phyloP scores from a whole-genome alignment of 2,888 invertebrate species.

The Heliconius cydno region DNA sequence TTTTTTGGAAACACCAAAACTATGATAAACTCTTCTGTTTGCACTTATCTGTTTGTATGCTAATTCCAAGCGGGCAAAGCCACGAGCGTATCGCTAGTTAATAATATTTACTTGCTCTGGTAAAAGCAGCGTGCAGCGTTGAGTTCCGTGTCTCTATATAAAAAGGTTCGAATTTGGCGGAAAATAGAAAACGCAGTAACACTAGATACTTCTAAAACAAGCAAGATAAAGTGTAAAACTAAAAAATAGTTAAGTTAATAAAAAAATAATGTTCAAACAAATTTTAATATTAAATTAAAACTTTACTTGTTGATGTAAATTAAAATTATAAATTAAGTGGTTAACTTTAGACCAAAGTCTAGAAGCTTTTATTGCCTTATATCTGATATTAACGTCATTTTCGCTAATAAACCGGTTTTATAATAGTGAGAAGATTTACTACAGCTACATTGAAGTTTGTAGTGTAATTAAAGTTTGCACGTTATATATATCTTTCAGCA shows the following conservation, averaged over 20 bases:
- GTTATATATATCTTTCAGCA: neutral
- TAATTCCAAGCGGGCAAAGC: no score
- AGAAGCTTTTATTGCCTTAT: conserved; percentile 12
- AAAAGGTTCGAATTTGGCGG: no score
- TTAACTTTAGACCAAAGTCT: neutral
- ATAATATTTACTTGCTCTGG: no score
- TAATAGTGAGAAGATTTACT: conserved; percentile 4
- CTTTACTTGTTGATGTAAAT: conserved; percentile 1
- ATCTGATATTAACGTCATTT: conserved; percentile 17
- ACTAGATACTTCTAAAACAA: neutral
- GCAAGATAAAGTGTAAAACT: neutral
- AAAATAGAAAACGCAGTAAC: no score
- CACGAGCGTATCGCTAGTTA: no score
- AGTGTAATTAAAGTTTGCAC: neutral
- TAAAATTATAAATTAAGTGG: conserved; percentile 8
- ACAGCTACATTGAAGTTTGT: conserved; percentile 7
- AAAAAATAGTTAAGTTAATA: neutral
- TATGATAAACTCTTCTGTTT: no score
- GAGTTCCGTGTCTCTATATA: neutral
- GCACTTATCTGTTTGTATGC: no score
- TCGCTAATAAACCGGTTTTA: neutral
- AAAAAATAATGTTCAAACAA: neutral
- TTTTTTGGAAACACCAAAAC: no score
- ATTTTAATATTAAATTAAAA: neutral
- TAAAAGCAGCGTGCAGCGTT: no score